Percentiles rank a stretch among this genome's conserved stretches.
Evolutionary conservation across 2,113 vertebrate species (phyloP).

Genomic region (Peromyscus leucopus): DNA sequence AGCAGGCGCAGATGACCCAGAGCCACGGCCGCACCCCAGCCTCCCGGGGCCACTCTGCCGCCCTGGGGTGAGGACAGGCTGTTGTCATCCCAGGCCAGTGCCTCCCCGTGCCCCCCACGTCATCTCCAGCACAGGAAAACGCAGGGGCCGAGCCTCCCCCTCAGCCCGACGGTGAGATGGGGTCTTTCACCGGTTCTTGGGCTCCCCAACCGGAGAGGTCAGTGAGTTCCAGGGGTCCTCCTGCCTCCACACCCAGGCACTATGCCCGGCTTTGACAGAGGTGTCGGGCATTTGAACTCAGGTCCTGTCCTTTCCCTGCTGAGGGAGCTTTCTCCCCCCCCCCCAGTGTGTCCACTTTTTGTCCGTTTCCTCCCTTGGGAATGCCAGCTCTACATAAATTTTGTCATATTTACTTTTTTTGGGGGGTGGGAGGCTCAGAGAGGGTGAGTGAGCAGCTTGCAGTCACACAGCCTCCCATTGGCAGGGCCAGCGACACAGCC

Average conservation of each 20-base stretch:
- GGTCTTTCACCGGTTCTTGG: background rate
- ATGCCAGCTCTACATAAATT: background rate
- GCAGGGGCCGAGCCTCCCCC: background rate
- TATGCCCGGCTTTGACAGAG: background rate
- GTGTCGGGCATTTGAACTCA: background rate
- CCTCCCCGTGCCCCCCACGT: no score
- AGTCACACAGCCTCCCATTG: slow-evolving; percentile 16
- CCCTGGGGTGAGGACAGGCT: background rate
- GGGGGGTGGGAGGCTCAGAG: background rate
- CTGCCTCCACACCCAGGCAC: background rate
- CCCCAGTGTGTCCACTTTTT: background rate
- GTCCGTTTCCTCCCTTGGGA: no score
- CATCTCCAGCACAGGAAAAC: background rate
- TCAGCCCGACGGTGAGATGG: background rate
- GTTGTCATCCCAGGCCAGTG: background rate
- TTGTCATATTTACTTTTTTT: background rate
- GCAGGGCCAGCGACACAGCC: background rate
- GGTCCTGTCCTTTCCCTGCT: background rate
- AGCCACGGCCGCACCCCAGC: background rate
- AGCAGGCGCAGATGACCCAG: slow-evolving; percentile 68
- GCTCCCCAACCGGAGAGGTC: background rate
- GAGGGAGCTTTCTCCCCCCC: background rate
- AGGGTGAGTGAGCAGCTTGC: background rate
- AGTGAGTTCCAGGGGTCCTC: background rate
- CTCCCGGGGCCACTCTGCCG: background rate